Percentiles rank a stretch among this genome's conserved stretches.
Conservation (phyloP, 1,140 invertebrate genomes). For the Procambarus virginalis region DNA sequence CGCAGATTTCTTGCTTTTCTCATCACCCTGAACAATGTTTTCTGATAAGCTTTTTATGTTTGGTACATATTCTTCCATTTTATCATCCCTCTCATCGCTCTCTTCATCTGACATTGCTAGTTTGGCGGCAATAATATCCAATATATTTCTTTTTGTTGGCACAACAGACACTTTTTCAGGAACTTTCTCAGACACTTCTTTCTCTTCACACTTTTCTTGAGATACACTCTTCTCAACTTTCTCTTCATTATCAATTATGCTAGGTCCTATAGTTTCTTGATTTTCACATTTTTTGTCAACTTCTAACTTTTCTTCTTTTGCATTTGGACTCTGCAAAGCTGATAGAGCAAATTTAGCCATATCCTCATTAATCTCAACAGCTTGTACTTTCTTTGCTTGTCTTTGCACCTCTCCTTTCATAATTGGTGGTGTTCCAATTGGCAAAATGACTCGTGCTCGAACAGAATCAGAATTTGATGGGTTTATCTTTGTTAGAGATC, state of each 20-base stretch:
- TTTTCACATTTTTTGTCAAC: not conserved
- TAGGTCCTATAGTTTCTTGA: not conserved
- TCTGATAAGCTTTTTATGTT: not conserved
- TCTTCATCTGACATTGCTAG: conserved; percentile 66
- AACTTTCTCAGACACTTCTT: not conserved
- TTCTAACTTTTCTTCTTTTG: not conserved
- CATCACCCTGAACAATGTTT: not conserved
- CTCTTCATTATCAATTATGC: not conserved
- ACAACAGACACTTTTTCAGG: conserved; percentile 12
- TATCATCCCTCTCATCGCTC: conserved; percentile 50
- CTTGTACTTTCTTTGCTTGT: conserved; percentile 47
- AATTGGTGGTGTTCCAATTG: conserved; percentile 34
- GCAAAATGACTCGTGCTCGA: conserved; percentile 50
- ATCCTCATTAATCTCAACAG: conserved; percentile 68
- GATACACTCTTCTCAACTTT: not conserved
- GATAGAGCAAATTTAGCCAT: conserved; percentile 68
- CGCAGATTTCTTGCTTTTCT: too few species aligned
- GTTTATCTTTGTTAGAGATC: conserved; percentile 66
- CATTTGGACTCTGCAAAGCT: conserved; percentile 49
- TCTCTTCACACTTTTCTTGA: conserved; percentile 8
- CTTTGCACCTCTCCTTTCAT: conserved; percentile 20
- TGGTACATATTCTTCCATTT: not conserved
- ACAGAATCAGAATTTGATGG: conserved; percentile 65
- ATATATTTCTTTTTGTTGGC: conserved; percentile 59
- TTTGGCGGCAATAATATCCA: conserved; percentile 69